phyloP scores from a whole-genome alignment of 1,140 invertebrate species.

The Proctacanthus coquilletti region DNA sequence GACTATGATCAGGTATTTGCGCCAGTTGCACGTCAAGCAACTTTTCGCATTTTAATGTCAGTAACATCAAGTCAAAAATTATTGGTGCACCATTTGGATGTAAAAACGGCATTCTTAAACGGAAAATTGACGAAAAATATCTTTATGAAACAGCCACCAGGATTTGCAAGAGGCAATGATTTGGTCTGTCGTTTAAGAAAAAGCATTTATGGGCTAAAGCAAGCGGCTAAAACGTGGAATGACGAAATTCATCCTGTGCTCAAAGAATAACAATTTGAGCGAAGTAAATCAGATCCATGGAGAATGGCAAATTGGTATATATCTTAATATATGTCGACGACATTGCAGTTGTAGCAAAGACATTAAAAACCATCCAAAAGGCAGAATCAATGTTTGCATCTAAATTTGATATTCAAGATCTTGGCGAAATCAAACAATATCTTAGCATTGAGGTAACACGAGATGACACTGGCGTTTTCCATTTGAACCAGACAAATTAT shows the following conservation, averaged over 20 bases:
- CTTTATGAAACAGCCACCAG: slow-evolving; percentile 18
- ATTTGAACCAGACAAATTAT: slow-evolving; percentile 11
- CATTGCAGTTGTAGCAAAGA: slow-evolving; percentile 4
- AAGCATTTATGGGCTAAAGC: slow-evolving; percentile 30
- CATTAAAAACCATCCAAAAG: slow-evolving; percentile 4
- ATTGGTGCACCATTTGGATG: slow-evolving; percentile 16
- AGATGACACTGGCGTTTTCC: slow-evolving; percentile 6
- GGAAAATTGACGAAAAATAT: slow-evolving; percentile 25
- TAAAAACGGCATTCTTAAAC: slow-evolving; percentile 29
- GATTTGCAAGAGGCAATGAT: slow-evolving; percentile 14
- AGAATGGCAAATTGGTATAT: neutral
- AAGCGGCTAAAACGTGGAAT: slow-evolving; percentile 30
- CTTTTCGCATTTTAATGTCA: slow-evolving; percentile 13
- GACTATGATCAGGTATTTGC: slow-evolving; percentile 11
- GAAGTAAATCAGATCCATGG: slow-evolving; percentile 8
- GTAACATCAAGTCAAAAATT: slow-evolving; percentile 6
- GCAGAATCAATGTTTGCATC: neutral
- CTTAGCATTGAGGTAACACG: slow-evolving; percentile 13
- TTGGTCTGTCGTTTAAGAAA: slow-evolving; percentile 21
- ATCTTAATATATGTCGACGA: slow-evolving; percentile 9
- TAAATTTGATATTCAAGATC: slow-evolving; percentile 15
- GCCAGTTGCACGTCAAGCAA: slow-evolving; percentile 14
- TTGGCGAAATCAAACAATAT: slow-evolving; percentile 14
- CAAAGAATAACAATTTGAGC: slow-evolving; percentile 5
- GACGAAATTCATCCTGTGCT: slow-evolving; percentile 12